Percentiles rank a stretch among this genome's conserved stretches.
phyloP scores from a whole-genome alignment of 2,888 invertebrate genomes.

The Mythimna lalbum region DNA sequence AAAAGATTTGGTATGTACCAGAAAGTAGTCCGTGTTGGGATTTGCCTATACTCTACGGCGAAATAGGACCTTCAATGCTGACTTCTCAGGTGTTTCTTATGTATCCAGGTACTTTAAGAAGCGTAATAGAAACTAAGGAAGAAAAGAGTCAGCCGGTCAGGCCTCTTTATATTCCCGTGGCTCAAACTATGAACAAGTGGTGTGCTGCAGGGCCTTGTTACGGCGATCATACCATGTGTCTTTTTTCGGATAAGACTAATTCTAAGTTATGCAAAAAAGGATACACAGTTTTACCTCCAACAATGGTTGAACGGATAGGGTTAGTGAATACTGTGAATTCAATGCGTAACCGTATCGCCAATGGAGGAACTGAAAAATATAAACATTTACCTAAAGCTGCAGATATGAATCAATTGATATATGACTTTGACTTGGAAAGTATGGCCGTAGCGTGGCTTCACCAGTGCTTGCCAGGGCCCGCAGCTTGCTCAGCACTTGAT shows the following conservation, averaged over 20 bases:
- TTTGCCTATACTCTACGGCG: constrained; percentile 80
- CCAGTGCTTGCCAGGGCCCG: constrained; percentile 84
- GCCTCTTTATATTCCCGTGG: constrained; percentile 42
- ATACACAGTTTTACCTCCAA: constrained; percentile 75
- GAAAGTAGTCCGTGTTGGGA: constrained; percentile 84
- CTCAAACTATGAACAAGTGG: constrained; percentile 78
- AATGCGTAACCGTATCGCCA: constrained; percentile 85
- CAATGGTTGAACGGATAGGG: constrained; percentile 73
- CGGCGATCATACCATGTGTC: constrained; percentile 86
- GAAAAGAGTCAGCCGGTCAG: constrained; percentile 22
- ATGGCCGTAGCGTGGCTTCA: constrained; percentile 82
- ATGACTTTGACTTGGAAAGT: constrained; percentile 82
- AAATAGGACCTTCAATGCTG: constrained; percentile 64
- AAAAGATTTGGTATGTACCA: constrained; percentile 79
- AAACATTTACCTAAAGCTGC: constrained; percentile 80
- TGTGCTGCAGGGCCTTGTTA: constrained; percentile 82
- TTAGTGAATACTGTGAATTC: constrained; percentile 83
- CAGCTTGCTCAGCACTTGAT: constrained; percentile 82
- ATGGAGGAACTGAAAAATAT: constrained; percentile 74
- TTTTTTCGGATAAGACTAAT: constrained; percentile 71
- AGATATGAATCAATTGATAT: constrained; percentile 84
- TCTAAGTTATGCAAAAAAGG: constrained; percentile 76
- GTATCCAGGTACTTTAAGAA: constrained; percentile 70
- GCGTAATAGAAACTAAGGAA: constrained; percentile 70
- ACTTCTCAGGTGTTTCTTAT: constrained; percentile 75